Percentiles rank a stretch among this genome's conserved stretches.
Conservation (phyloP, 2,113 vertebrate species). For the Plecotus auritus region DNA sequence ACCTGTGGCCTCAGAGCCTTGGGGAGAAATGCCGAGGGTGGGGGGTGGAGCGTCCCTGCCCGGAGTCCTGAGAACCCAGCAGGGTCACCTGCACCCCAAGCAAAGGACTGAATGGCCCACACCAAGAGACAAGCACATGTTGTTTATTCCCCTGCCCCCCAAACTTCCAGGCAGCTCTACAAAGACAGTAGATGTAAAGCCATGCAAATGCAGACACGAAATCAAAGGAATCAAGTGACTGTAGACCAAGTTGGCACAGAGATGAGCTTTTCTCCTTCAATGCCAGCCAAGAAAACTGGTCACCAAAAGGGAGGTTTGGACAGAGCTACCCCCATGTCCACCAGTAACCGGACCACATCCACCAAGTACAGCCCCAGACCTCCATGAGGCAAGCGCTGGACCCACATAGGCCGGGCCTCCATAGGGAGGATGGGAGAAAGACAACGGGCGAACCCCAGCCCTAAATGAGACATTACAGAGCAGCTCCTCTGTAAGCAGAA, state of each 20-base stretch:
- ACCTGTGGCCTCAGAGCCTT: accelerated
- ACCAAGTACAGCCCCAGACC: neutral
- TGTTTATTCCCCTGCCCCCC: conserved; percentile 58
- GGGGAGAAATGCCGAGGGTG: neutral
- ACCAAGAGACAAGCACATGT: neutral
- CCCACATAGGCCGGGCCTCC: neutral
- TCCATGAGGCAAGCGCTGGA: accelerated
- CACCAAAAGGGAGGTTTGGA: neutral
- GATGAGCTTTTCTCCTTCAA: neutral
- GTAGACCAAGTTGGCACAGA: neutral
- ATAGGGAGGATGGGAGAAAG: neutral
- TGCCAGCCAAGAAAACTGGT: neutral
- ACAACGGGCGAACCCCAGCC: neutral
- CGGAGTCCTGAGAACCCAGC: neutral
- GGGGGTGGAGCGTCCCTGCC: accelerated
- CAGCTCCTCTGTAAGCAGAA: neutral
- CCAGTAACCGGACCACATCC: neutral
- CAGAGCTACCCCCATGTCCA: neutral
- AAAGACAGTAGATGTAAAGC: conserved; percentile 69
- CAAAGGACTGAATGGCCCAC: neutral
- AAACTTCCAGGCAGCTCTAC: conserved; percentile 57
- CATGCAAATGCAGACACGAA: conserved; percentile 21
- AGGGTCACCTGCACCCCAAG: accelerated
- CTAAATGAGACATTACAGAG: accelerated
- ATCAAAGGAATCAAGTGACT: neutral